These are phyloP conservation scores for Chloroclysta siterata DNA, from an alignment of 2,888 invertebrate species.

Conservation along the genomic window DNA sequence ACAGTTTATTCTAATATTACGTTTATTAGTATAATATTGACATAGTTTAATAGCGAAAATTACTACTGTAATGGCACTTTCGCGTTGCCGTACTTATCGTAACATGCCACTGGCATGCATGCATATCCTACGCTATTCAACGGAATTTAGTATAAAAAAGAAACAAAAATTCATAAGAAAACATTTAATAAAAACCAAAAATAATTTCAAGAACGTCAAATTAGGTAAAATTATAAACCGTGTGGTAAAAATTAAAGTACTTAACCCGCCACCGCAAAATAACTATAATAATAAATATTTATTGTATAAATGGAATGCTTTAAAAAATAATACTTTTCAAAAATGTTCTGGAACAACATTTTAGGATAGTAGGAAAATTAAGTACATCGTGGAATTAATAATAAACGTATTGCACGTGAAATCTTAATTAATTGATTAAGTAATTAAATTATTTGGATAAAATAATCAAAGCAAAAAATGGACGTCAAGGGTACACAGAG, in stretches of 20 bases:
- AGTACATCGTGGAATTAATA: not conserved
- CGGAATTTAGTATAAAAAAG: constrained; percentile 51
- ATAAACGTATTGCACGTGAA: constrained; percentile 31
- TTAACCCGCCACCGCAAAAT: constrained; percentile 68
- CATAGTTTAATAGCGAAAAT: constrained; percentile 70
- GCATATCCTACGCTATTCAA: constrained; percentile 33
- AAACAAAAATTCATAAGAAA: constrained; percentile 64
- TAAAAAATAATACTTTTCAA: constrained; percentile 33
- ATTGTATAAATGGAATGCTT: constrained; percentile 47
- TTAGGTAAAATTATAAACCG: constrained; percentile 43
- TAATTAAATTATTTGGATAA: constrained; percentile 3
- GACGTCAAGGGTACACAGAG: constrained; percentile 56
- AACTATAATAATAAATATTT: constrained; percentile 39
- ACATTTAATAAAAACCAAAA: constrained; percentile 80
- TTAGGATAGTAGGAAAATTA: constrained; percentile 21
- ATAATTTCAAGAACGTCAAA: constrained; percentile 62
- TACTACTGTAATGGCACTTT: constrained; percentile 63
- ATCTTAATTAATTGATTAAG: constrained; percentile 23
- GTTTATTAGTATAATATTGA: constrained; percentile 55
- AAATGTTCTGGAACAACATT: constrained; percentile 15
- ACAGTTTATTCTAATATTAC: constrained; percentile 32
- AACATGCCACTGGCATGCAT: constrained; percentile 47
- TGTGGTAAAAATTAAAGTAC: constrained; percentile 61
- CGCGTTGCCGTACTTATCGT: constrained; percentile 48
- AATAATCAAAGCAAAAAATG: constrained; percentile 44